A percentile compares a stretch with the other conserved stretches of the same genome.
Conservation (phyloP, 2,113 vertebrate genomes). For the Tor tambroides region DNA sequence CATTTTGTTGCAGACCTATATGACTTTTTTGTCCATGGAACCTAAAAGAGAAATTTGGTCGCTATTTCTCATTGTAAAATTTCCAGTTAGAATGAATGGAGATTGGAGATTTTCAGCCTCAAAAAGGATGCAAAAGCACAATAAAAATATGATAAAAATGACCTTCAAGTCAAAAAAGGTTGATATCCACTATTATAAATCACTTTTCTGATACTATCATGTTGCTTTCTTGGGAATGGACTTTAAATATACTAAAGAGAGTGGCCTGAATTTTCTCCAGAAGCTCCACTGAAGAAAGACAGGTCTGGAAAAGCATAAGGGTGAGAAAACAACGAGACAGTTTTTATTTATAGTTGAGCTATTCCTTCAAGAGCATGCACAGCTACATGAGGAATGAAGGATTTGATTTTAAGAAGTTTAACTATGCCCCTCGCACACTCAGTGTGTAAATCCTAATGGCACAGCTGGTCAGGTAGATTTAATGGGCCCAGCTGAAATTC, state of each 20-base stretch:
- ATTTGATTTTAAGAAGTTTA: conserved; percentile 37
- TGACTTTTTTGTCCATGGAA: not conserved
- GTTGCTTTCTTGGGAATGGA: too few species aligned
- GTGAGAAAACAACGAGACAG: not conserved
- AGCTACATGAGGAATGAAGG: not conserved
- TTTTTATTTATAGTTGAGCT: not conserved
- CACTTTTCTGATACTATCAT: too few species aligned
- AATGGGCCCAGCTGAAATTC: conserved; percentile 21
- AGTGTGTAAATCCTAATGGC: conserved; percentile 36
- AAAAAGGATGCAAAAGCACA: not conserved
- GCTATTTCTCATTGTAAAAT: not conserved
- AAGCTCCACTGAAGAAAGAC: not conserved
- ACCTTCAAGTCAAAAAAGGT: too few species aligned
- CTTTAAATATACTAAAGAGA: not conserved
- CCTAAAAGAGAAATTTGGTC: not conserved
- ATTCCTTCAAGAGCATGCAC: not conserved
- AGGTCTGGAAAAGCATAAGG: not conserved
- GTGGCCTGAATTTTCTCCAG: not conserved
- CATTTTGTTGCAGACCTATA: not conserved
- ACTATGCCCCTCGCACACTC: not conserved
- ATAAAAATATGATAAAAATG: too few species aligned
- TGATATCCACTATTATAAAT: too few species aligned
- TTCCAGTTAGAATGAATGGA: not conserved
- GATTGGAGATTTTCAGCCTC: not conserved
- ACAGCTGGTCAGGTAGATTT: conserved; percentile 37